phyloP scores from a whole-genome alignment of 2,113 vertebrate species.

The Vanacampus margaritifer region DNA sequence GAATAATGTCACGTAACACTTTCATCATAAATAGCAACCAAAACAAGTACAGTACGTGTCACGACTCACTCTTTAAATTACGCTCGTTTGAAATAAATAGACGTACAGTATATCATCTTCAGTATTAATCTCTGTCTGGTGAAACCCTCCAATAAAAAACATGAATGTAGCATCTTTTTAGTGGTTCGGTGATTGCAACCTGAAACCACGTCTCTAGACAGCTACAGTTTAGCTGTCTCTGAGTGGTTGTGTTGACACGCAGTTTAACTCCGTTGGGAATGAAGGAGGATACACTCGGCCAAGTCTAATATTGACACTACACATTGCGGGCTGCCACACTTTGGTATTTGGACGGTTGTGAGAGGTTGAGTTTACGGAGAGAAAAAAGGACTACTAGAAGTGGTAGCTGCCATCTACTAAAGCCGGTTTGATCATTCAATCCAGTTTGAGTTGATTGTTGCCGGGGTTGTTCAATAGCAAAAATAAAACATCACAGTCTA shows the following conservation, averaged over 20 bases:
- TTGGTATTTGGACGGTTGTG: slow-evolving; percentile 26
- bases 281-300: slow-evolving; percentile 32
- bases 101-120: neutral
- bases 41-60: neutral
- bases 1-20: neutral
- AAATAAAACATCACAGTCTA: neutral
- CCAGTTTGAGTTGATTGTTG: neutral
- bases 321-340: slow-evolving; percentile 38
- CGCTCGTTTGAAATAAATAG: neutral
- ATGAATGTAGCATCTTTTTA: neutral
- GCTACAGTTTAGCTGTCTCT: slow-evolving; percentile 12
- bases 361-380: neutral
- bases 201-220: slow-evolving; percentile 15
- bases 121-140: neutral
- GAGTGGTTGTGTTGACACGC: slow-evolving; percentile 35
- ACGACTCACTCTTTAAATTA: neutral
- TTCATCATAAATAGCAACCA: neutral
- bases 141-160: neutral
- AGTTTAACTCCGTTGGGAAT: slow-evolving; percentile 39
- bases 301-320: slow-evolving; percentile 68
- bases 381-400: neutral
- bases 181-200: neutral
- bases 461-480: neutral
- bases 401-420: neutral
- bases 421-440: neutral